Conservation (phyloP, 2,113 vertebrate genomes). For the Varanus salvator region DNA sequence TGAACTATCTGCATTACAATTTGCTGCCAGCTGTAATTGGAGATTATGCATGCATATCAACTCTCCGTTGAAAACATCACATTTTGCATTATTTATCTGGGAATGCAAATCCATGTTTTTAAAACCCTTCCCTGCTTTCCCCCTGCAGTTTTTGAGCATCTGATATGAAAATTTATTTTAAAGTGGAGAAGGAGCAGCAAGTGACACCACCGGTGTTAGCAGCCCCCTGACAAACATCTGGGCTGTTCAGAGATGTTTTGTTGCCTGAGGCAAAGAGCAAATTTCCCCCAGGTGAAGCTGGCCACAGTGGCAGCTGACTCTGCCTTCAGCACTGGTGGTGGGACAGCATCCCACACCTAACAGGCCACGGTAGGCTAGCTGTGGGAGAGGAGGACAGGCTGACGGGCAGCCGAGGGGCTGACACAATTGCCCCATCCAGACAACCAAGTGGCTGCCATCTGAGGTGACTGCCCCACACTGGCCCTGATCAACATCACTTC, state of each 20-base stretch:
- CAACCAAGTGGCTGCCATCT: too few species aligned
- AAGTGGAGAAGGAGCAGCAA: slow-evolving; percentile 11
- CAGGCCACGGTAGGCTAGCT: too few species aligned
- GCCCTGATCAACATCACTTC: neutral
- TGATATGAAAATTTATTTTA: slow-evolving; percentile 36
- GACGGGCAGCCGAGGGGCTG: too few species aligned
- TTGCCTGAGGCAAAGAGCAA: too few species aligned
- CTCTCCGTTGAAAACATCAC: slow-evolving; percentile 29
- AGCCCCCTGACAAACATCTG: slow-evolving; percentile 26
- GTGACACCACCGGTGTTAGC: slow-evolving; percentile 31
- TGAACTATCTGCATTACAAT: slow-evolving; percentile 37
- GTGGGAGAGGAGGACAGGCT: too few species aligned
- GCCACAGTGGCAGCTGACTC: too few species aligned
- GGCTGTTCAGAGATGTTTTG: neutral
- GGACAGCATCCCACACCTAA: too few species aligned
- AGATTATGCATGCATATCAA: slow-evolving; percentile 47
- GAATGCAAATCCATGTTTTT: slow-evolving; percentile 46
- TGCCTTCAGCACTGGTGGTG: too few species aligned
- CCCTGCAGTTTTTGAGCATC: neutral
- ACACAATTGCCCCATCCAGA: too few species aligned
- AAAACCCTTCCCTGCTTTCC: neutral
- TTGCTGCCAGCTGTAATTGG: neutral
- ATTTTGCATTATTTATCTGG: slow-evolving; percentile 49
- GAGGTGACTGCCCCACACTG: too few species aligned
- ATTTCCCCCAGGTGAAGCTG: too few species aligned